These are phyloP conservation scores for Zoanthus sociatus DNA, from an alignment of 92 coral and sea anemone species.

Conservation along the genomic window DNA sequence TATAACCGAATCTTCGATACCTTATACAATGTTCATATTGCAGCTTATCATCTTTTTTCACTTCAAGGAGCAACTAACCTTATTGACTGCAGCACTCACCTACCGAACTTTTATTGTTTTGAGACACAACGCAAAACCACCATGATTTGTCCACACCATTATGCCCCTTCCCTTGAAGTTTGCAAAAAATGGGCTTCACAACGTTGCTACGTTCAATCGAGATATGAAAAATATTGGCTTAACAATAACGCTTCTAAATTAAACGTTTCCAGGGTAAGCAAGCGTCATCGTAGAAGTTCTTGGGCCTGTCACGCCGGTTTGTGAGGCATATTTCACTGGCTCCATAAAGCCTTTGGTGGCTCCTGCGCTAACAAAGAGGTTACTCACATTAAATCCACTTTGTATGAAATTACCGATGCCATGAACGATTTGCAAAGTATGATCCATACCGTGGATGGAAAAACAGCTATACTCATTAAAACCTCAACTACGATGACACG, in stretches of 20 bases:
- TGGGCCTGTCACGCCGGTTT: conserved; percentile 51
- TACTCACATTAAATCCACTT: conserved; percentile 14
- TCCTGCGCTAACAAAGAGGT: background rate
- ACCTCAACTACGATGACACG: background rate
- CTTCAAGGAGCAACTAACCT: background rate
- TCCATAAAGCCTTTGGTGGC: background rate
- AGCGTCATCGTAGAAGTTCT: background rate
- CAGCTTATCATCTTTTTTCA: too few species aligned
- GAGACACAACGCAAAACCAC: background rate
- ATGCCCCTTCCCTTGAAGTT: background rate
- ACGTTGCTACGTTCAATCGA: too few species aligned
- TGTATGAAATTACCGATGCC: conserved; percentile 16
- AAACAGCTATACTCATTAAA: background rate
- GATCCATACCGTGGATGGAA: background rate
- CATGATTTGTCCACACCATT: conserved; percentile 1
- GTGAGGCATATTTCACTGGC: conserved; percentile 14
- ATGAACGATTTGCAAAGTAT: conserved; percentile 16
- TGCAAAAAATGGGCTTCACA: background rate
- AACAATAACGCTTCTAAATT: background rate
- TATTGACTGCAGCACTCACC: background rate
- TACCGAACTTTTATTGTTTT: background rate
- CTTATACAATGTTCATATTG: too few species aligned
- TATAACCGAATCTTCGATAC: too few species aligned
- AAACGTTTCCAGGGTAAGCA: background rate
- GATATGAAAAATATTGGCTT: background rate